Conservation (phyloP, 2,888 invertebrate genomes). For the Tuberolachnus salignus region DNA sequence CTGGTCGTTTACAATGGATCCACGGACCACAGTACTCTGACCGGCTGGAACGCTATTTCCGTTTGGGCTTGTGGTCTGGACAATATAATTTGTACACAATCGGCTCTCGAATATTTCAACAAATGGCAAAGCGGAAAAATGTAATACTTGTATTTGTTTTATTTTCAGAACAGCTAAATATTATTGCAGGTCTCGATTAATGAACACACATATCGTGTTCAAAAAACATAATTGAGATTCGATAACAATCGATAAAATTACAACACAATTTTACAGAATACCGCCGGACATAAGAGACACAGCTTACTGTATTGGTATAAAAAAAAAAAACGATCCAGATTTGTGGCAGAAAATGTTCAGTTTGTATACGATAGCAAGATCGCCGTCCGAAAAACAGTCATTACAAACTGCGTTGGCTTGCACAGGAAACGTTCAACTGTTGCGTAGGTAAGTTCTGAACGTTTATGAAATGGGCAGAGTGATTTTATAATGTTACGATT, state of each 20-base stretch:
- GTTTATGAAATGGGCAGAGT: neutral
- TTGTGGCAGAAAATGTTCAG: conserved; percentile 44
- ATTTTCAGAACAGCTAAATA: too few species aligned
- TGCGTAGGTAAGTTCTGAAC: neutral
- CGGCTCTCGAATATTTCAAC: conserved; percentile 16
- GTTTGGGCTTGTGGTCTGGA: conserved; percentile 22
- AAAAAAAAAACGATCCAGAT: neutral
- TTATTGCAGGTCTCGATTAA: too few species aligned
- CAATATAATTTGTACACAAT: neutral
- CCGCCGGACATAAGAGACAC: conserved; percentile 55
- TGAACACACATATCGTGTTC: too few species aligned
- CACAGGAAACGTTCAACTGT: neutral
- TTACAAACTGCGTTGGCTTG: conserved; percentile 45
- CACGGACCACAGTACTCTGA: neutral
- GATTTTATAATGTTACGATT: neutral
- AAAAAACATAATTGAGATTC: too few species aligned
- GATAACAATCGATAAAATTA: too few species aligned
- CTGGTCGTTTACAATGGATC: neutral
- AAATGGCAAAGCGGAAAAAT: conserved; percentile 28
- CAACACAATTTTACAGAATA: conserved; percentile 47
- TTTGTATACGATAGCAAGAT: conserved; percentile 29
- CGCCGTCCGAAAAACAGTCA: conserved; percentile 26
- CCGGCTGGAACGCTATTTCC: conserved; percentile 30
- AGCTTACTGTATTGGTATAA: conserved; percentile 56
- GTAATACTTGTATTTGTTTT: conserved; percentile 1